Base-by-base conservation (phyloP, 2,888 invertebrate species). In the Leuctra nigra region DNA sequence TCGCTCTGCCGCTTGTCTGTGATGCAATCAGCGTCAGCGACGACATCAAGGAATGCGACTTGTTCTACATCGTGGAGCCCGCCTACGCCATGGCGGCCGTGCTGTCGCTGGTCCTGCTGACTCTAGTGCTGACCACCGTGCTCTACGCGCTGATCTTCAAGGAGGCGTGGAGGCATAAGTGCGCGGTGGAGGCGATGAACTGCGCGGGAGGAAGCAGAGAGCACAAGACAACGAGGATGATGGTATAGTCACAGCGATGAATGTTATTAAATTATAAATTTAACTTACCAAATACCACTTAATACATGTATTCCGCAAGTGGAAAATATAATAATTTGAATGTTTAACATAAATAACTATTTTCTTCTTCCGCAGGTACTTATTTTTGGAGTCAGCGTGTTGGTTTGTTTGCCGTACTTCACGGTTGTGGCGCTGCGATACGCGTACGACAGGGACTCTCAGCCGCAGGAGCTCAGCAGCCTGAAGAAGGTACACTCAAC, bases 81-180 rank as follows among this genome's bases (percentile, higher is more conserved):
- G 41, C 46, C 14, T 64, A 63, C 53, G 62, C 63, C 4, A 36
- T 61, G 7, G 35, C 55, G 7, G 62, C 59, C 11, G 64, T 65
- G 18, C 62, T 62, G 1, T 56, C 59, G 1, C 62, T 64, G 47
- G 62, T 64, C 7, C 46, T 61, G 2, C 16, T 63, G 4, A 62
- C 64, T 0, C 56, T 65, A 18, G 58, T 59, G 6, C 47, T 62
- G 41, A 66, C 64, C 3, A 63, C 62, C 9, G 56, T 52, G 11
- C 54, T 66, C 4, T 65, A 66, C 55, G 46, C 54, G 18, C 48
- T 56, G 18, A 66, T 66, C 23, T 66, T 66, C 57, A 58, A 61
- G n/a, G 65, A 60, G 16, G 66, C 66, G 4, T 64, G 63, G 63
- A 58, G 59, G 2, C 65, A 66, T 23, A 58, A 61, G 22, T 41